Evolutionary conservation across 2,888 invertebrate species (phyloP).

Genomic region (Campoplex capitator): DNA sequence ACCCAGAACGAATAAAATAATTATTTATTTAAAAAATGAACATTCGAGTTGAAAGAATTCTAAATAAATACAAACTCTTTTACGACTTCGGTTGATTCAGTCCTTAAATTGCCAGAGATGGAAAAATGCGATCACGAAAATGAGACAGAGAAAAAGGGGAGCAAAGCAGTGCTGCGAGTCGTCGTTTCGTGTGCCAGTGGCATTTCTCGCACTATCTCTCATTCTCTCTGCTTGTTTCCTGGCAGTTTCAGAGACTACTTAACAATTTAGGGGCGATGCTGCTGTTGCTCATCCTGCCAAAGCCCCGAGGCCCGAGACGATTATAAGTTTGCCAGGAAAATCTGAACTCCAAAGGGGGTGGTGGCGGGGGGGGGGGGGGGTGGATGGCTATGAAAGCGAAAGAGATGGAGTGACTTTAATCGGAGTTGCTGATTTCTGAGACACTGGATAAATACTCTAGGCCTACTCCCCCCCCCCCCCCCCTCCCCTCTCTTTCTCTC

Average conservation of each 20-base stretch:
- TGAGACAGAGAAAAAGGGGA: conserved; percentile 1
- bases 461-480: conserved; percentile 36
- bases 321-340: conserved; percentile 72
- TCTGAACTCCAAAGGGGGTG: conserved; percentile 1
- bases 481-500: background rate
- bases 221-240: conserved; percentile 12
- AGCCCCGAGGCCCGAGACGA: conserved; percentile 66
- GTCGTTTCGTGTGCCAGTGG: conserved; percentile 58
- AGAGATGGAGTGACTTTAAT: conserved; percentile 68
- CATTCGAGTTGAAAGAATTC: no score
- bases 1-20: no score
- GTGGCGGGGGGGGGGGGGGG: background rate
- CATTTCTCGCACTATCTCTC: conserved; percentile 26
- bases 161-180: conserved; percentile 40
- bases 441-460: conserved; percentile 71
- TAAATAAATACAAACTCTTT: no score
- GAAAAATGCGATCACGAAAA: background rate
- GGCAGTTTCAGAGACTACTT: conserved; percentile 50
- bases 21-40: no score
- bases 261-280: conserved; percentile 42
- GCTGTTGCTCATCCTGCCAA: conserved; percentile 60
- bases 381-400: background rate
- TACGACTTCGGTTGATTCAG: background rate
- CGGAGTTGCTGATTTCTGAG: conserved; percentile 70
- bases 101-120: background rate